Evolutionary conservation across 2,797 vertebrate genomes (phyloP), one percentile per base, ranked within the genome.

Genomic region (Myotis daubentonii): DNA sequence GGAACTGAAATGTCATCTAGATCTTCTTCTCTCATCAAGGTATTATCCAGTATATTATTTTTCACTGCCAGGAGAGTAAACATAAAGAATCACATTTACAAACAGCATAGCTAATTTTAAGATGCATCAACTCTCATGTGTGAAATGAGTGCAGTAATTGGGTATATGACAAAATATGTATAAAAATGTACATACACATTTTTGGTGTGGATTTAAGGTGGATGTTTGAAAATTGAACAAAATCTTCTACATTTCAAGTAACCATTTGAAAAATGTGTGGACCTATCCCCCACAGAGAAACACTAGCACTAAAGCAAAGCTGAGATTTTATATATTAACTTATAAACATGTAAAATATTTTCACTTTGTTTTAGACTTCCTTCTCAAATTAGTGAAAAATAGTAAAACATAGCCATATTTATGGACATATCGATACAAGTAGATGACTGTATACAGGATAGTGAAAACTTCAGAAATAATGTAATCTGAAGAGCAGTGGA

Each of bases 41-140:
- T 93, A 87, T 87, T 95, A 93, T 60, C 55, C 44, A 78, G 30
- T 51, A 47, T 80, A 74, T 87, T 95, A 93, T 94, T 95, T 94
- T 78, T 95, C 55, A 81, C 57, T 96, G 44, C 78, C 81, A 95
- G 68, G n/a, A 93, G 84, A 84, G 9, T 91, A 96, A 95, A 94
- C 71, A 95, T 72, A 95, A 89, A 87, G 38, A 16, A 83, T 75
- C 82, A 62, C 53, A 75, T 93, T 96, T 94, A 78, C 30, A 95
- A 87, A 89, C 28, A 93, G 66, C 49, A 80, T 91, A 81, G 72
- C 60, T 96, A 90, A 93, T 92, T 94, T 96, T 88, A 93, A 95
- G 82, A 88, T 53, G 87, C 57, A 92, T 93, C 47, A 62, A 57
- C 95, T 95, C 81, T 91, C 89, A 62, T 72, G 65, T 91, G 65